These are phyloP conservation scores for Actenoides lindsayi DNA, from an alignment of 2,113 vertebrate species.

Conservation along the genomic window DNA sequence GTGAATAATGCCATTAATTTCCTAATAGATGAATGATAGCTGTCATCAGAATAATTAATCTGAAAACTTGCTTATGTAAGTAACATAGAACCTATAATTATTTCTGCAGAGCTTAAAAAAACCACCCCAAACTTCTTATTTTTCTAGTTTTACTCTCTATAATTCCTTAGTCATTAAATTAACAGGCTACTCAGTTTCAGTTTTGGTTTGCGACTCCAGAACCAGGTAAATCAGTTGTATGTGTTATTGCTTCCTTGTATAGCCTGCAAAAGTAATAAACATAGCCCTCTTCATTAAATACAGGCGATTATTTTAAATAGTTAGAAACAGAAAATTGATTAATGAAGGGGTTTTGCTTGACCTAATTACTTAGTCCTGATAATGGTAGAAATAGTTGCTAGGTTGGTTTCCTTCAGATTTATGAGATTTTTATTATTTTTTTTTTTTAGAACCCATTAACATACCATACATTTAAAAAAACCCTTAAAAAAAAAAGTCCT, in stretches of 20 bases:
- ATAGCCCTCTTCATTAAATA: no score
- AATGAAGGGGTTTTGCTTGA: neutral
- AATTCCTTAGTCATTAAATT: neutral
- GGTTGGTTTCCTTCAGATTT: neutral
- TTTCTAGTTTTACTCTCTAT: neutral
- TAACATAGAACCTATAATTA: neutral
- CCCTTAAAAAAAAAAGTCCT: no score
- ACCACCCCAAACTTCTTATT: rapidly evolving
- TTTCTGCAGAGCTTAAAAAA: neutral
- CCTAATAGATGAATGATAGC: neutral
- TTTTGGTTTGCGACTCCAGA: neutral
- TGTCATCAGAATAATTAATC: neutral
- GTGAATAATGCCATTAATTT: neutral
- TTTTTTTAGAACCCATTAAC: neutral
- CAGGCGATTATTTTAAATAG: no score
- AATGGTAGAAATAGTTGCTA: neutral
- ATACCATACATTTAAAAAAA: neutral
- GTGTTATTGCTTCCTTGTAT: neutral
- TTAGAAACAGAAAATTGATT: neutral
- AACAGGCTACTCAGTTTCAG: neutral
- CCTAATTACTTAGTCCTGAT: neutral
- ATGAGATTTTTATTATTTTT: neutral
- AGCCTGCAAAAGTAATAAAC: neutral
- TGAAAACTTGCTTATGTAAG: neutral
- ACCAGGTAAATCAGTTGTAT: neutral